Evolutionary conservation across 1,140 invertebrate genomes (phyloP).

Genomic region (Papilio polytes): DNA sequence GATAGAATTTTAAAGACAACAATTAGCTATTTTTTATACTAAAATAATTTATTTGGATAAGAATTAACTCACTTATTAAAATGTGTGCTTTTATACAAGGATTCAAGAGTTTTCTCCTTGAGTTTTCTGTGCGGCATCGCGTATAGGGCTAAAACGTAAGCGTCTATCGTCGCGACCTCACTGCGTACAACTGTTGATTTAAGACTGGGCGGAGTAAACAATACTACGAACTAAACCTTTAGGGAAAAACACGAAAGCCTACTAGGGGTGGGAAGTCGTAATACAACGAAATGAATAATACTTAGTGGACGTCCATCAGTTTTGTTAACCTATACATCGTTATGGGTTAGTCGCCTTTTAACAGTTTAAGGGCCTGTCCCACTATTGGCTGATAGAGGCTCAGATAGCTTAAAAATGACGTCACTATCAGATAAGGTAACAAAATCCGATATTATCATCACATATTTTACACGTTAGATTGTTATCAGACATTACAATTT

Average conservation of each 20-base stretch:
- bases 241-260: neutral
- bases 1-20: neutral
- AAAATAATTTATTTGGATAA: neutral
- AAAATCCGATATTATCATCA: too few relatives aligned
- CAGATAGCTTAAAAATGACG: too few relatives aligned
- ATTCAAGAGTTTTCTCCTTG: conserved; percentile 69
- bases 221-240: neutral
- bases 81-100: conserved; percentile 62
- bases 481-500: too few relatives aligned
- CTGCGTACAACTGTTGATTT: conserved; percentile 43
- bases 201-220: conserved; percentile 34
- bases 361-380: too few relatives aligned
- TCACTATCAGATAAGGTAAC: too few relatives aligned
- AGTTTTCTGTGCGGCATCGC: conserved; percentile 66
- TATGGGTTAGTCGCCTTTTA: too few relatives aligned
- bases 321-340: too few relatives aligned
- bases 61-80: conserved; percentile 68
- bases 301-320: too few relatives aligned
- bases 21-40: neutral
- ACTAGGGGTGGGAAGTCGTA: too few relatives aligned
- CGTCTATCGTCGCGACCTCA: conserved; percentile 25
- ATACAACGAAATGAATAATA: neutral
- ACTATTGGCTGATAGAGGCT: too few relatives aligned
- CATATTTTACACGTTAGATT: too few relatives aligned
- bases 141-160: neutral